These are phyloP conservation scores for Macrosiphum euphorbiae DNA, from an alignment of 2,888 invertebrate species.

Conservation along the genomic window DNA sequence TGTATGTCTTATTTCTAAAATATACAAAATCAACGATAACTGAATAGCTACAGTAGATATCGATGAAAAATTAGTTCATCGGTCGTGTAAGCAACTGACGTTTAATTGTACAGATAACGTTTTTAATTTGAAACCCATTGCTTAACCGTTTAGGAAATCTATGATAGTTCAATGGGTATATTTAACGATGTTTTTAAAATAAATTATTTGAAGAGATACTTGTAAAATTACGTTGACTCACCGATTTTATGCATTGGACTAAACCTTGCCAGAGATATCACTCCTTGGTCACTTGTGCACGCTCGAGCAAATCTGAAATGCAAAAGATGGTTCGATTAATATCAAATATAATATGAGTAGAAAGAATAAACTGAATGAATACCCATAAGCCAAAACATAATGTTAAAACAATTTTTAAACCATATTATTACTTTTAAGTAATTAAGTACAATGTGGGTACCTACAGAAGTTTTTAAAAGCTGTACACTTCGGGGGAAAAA, in stretches of 20 bases:
- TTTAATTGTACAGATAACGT: background rate
- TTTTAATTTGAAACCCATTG: background rate
- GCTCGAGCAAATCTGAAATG: conserved; percentile 58
- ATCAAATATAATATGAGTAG: background rate
- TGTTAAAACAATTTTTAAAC: background rate
- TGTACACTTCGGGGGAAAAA: background rate
- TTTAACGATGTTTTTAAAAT: background rate
- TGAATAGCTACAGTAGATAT: background rate
- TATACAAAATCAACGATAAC: background rate
- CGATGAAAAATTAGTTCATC: background rate
- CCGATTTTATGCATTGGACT: conserved; percentile 81
- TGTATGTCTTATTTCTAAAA: background rate
- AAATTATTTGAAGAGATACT: background rate
- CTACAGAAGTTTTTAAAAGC: background rate
- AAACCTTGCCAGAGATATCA: conserved; percentile 84
- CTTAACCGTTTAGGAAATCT: background rate
- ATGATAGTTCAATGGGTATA: background rate
- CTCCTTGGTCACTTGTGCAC: conserved; percentile 79
- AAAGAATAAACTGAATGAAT: background rate
- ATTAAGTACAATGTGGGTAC: background rate
- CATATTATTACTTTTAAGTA: no score
- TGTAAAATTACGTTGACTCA: conserved; percentile 72
- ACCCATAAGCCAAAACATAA: background rate
- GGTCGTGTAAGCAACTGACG: background rate
- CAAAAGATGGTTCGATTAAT: background rate